Base-by-base conservation (phyloP, 1,140 invertebrate species). In the Nephila pilipes region DNA sequence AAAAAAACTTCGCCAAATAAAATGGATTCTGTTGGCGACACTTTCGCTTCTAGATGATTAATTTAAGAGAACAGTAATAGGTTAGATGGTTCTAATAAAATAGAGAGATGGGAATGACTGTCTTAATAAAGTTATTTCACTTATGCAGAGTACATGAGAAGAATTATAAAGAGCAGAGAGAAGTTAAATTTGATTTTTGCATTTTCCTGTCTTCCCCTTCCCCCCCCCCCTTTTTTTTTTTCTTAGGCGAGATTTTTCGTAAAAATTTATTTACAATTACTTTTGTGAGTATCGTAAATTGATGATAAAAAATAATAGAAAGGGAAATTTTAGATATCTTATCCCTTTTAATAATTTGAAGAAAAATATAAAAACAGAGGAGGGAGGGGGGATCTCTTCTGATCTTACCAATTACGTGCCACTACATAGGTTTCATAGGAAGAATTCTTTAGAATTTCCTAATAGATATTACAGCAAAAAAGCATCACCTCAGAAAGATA, bases 21-120 rank as follows among this genome's bases (percentile, higher is more conserved):
- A 83, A 83, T 54, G 29, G 54, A 16, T 57, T 79, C 55, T 79
- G 65, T 90, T 79, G 65, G 69, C 38, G 69, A 90, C 65, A 90
- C 57, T 88, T 90, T 80, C 69, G 46, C 36, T 25, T 58, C n/a
- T 25, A n/a, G 38, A 63, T 88, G 87, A 88, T 88, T 88, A 88
- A 88, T 88, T 88, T 88, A 88, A 75, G 29, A 38, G 63, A 38
- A 75, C 87, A 75, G 54, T 88, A 88, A 88, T 88, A 88, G 87
- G 65, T 88, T 69, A 88, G 60, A 88, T 88, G 63, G 87, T 54
- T 88, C 63, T 88, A 87, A 87, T 87, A 87, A 87, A 60, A 87
- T 63, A 57, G 29, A 20, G 4, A 55, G 10, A 54, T 22, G 57
- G 29, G n/a, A 85, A 85, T 54, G 83, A 85, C 57, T 32, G 83